Evolutionary conservation across 1,140 invertebrate genomes (phyloP).

Genomic region (Sarcophaga bullata): DNA sequence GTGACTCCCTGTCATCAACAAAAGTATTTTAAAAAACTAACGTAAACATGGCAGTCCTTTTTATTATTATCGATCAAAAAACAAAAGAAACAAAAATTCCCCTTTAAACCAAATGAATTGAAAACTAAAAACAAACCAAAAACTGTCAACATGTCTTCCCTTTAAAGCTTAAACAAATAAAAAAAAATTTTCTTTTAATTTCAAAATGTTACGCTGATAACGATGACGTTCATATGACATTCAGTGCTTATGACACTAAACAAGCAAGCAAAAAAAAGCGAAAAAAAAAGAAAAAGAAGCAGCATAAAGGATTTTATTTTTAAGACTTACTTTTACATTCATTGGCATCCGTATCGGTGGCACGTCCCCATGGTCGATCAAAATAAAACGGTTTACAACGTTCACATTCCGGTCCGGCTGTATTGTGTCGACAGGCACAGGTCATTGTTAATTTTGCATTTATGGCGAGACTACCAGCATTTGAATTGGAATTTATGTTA

Average conservation of each 20-base stretch:
- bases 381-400: slow-evolving; percentile 99
- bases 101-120: too few relatives aligned
- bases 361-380: slow-evolving; percentile 97
- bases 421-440: slow-evolving; percentile 99
- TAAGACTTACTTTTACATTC: slow-evolving; percentile 93
- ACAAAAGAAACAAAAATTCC: too few relatives aligned
- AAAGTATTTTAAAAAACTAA: too few relatives aligned
- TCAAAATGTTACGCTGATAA: too few relatives aligned
- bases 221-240: too few relatives aligned
- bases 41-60: too few relatives aligned
- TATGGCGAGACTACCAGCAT: slow-evolving; percentile 42
- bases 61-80: too few relatives aligned
- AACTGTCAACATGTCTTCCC: too few relatives aligned
- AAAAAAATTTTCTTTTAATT: too few relatives aligned
- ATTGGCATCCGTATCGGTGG: slow-evolving; percentile 93
- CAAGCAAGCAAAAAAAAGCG: neutral
- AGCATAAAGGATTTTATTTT: neutral
- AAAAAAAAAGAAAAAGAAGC: neutral
- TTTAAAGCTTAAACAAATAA: too few relatives aligned
- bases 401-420: slow-evolving; percentile 97
- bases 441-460: slow-evolving; percentile 69
- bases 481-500: neutral
- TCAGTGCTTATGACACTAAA: neutral
- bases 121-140: too few relatives aligned
- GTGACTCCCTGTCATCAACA: too few relatives aligned